These are phyloP conservation scores for Melanocharis versteri DNA, from an alignment of 2,113 vertebrate genomes.

Conservation along the genomic window DNA sequence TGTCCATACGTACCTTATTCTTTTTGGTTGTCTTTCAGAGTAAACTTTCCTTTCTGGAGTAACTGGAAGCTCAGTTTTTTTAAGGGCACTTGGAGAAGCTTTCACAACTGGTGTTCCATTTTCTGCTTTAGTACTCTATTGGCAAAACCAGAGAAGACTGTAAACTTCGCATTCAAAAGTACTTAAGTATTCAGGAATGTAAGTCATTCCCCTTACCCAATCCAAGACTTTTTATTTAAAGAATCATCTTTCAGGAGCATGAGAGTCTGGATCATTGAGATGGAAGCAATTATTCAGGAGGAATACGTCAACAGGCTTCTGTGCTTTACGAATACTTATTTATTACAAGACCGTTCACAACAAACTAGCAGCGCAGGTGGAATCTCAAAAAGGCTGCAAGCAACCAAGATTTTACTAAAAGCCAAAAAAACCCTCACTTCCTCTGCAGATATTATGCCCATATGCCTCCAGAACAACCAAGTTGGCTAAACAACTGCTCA, in stretches of 20 bases:
- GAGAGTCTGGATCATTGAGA: background rate
- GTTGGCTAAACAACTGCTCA: background rate
- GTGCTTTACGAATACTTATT: background rate
- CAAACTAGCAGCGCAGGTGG: background rate
- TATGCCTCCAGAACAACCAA: background rate
- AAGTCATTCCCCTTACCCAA: background rate
- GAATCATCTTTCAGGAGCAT: background rate
- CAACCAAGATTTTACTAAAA: background rate
- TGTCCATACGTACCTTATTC: slow-evolving; percentile 51
- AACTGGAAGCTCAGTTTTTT: slow-evolving; percentile 33
- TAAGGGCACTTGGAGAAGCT: background rate
- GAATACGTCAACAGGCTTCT: background rate
- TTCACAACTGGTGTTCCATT: background rate
- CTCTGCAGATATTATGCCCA: background rate
- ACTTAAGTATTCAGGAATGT: background rate
- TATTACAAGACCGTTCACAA: background rate
- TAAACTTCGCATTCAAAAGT: background rate
- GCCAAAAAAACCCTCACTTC: background rate
- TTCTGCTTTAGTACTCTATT: slow-evolving; percentile 57
- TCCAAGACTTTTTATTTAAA: background rate
- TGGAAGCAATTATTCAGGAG: background rate
- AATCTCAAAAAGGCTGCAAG: background rate
- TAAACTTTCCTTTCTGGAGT: background rate
- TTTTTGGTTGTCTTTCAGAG: background rate
- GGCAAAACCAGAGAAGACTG: slow-evolving; percentile 6